Conservation (phyloP, 2,113 vertebrate species). For the Sapajus apella region DNA sequence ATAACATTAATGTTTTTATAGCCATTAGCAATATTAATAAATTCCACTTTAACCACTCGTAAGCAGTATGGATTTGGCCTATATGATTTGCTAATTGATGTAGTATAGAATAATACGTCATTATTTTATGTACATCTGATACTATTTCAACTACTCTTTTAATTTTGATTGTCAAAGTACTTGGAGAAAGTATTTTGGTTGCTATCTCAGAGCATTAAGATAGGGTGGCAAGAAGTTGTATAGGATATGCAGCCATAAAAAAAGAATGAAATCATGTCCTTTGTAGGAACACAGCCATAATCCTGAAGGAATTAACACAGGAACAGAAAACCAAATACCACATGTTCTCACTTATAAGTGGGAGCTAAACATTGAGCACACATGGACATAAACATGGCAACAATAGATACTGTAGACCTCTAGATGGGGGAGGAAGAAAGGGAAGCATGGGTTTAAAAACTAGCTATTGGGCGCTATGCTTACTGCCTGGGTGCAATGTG, state of each 20-base stretch:
- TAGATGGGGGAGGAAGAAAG: too few relatives aligned
- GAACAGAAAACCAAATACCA: too few relatives aligned
- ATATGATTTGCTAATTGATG: background rate
- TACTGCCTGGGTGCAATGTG: too few relatives aligned
- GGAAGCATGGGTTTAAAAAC: too few relatives aligned
- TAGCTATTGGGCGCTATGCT: too few relatives aligned
- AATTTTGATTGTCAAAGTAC: background rate
- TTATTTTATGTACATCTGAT: background rate
- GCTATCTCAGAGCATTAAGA: background rate
- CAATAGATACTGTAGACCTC: too few relatives aligned
- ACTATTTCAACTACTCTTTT: background rate
- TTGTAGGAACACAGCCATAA: too few relatives aligned
- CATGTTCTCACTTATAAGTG: too few relatives aligned
- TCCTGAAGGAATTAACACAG: too few relatives aligned
- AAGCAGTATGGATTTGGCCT: background rate
- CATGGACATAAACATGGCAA: too few relatives aligned
- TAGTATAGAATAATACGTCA: background rate
- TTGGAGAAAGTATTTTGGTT: slow-evolving; percentile 20
- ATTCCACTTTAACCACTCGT: background rate
- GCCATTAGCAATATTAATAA: background rate
- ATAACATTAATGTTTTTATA: background rate
- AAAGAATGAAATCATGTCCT: too few relatives aligned
- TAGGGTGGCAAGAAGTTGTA: background rate
- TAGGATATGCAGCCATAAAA: background rate
- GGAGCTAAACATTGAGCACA: too few relatives aligned